A percentile compares a stretch with the other conserved stretches of the same genome.
Conservation (phyloP, 2,797 vertebrate species). For the Pagetopsis macropterus region DNA sequence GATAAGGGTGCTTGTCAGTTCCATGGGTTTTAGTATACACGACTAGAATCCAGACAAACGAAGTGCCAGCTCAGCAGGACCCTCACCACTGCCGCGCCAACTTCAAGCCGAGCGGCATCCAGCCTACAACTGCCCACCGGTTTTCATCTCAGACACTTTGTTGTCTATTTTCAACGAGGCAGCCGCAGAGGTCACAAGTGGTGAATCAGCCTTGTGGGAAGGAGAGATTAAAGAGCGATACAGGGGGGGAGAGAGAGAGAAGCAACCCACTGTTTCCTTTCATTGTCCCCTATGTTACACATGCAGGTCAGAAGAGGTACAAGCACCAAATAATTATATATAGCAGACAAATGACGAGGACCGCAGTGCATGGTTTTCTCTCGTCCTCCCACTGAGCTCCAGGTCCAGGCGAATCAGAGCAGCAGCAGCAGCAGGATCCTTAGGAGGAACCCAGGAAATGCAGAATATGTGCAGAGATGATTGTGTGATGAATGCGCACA, state of each 20-base stretch:
- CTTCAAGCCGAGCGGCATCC: slow-evolving; percentile 47
- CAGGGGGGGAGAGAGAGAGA: slow-evolving; percentile 47
- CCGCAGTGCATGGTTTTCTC: slow-evolving; percentile 20
- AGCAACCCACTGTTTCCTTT: slow-evolving; percentile 74
- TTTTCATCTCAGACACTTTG: slow-evolving; percentile 78
- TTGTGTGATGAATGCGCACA: slow-evolving; percentile 44
- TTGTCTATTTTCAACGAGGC: slow-evolving; percentile 77
- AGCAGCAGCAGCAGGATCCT: slow-evolving; percentile 46
- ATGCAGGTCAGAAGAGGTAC: slow-evolving; percentile 55
- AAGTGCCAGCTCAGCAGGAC: slow-evolving; percentile 48
- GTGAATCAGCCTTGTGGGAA: slow-evolving; percentile 81
- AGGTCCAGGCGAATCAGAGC: slow-evolving; percentile 51
- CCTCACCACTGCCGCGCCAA: slow-evolving; percentile 37
- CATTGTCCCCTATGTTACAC: slow-evolving; percentile 68
- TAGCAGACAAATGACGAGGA: slow-evolving; percentile 68
- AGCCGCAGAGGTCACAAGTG: slow-evolving; percentile 70
- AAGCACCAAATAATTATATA: slow-evolving; percentile 66
- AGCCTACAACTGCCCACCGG: slow-evolving; percentile 59
- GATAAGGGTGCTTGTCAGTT: slow-evolving; percentile 2
- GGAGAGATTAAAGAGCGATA: slow-evolving; percentile 72
- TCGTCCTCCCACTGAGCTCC: slow-evolving; percentile 64
- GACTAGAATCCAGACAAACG: slow-evolving; percentile 38
- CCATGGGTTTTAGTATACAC: slow-evolving; percentile 7
- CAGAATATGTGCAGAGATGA: slow-evolving; percentile 33
- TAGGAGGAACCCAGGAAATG: slow-evolving; percentile 44